Base-by-base conservation (phyloP, 2,113 vertebrate genomes). In the Cisticola juncidis region DNA sequence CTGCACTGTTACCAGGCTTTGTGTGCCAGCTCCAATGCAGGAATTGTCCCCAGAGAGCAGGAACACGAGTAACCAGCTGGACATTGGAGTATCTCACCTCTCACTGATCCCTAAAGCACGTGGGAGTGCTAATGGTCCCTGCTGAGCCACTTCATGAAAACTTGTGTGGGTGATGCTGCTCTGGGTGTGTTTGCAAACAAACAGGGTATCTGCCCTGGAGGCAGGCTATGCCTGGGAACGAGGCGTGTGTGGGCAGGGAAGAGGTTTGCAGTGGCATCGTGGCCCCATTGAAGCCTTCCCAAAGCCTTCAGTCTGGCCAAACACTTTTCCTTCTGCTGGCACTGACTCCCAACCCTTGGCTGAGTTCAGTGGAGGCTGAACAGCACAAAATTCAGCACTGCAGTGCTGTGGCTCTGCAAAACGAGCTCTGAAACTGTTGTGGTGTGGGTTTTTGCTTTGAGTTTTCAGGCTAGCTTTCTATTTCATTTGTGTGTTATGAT, bases 111-210 rank as follows among this genome's bases (percentile, higher is more conserved):
- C 23, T 11, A 5, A 25, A 23, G 29, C 68, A 4, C 0, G 17
- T 82, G 48, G 84, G 92, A 86, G 68, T 48, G 69, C 36, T 61
- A 60, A 60, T 64, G 69, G 58, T 44, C 22, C 0, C 19, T 40
- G 81, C 85, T 62, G 84, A 45, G 42, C 53, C 25, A 10, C 48
- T 73, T n/a, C 51, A 12, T 15, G 69, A 68, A 66, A 90, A 60
- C 72, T 51, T 33, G 64, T 68, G 71, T 81, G 83, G 90, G 81
- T 88, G 93, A 48, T 54, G 92, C 79, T 45, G 64, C 80, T 86
- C 77, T 9, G 31, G 36, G 20, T 3, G 38, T 93, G 92, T 86
- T 88, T 83, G 88, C 93, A 88, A 92, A 91, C 94, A 90, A 91
- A 69, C 77, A 90, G 45, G 65, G 48, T 69, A 14, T 79, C 21